Evolutionary conservation across 2,888 invertebrate genomes (phyloP).

Genomic region (Lasioglossum vierecki): DNA sequence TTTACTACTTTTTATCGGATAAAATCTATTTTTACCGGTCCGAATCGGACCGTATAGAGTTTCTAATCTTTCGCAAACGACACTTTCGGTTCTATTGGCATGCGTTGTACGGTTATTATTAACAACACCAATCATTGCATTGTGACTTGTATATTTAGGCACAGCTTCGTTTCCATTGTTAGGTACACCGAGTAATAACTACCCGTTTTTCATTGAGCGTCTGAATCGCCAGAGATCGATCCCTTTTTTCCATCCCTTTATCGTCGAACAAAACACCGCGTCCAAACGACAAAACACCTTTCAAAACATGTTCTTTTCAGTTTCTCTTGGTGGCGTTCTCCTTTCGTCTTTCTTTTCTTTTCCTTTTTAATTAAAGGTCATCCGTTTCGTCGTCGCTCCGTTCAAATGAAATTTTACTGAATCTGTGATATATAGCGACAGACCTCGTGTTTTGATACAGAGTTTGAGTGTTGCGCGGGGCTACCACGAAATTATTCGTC

Average conservation of each 20-base stretch:
- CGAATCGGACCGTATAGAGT: conserved; percentile 19
- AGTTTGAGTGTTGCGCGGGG: conserved; percentile 63
- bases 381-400: conserved; percentile 68
- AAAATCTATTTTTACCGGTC: conserved; percentile 16
- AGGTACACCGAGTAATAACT: neutral
- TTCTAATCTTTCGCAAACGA: conserved; percentile 2
- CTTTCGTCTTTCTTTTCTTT: neutral
- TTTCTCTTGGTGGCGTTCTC: conserved; percentile 1
- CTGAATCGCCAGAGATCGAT: neutral
- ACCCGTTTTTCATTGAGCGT: neutral
- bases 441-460: conserved; percentile 76
- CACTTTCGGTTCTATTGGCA: neutral
- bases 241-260: neutral
- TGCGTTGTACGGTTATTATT: neutral
- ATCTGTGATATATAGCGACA: conserved; percentile 82
- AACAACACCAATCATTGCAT: neutral
- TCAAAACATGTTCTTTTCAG: neutral
- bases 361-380: conserved; percentile 1
- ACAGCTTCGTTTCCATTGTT: conserved; percentile 3
- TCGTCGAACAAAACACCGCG: conserved; percentile 28
- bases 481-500: conserved; percentile 48
- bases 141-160: neutral
- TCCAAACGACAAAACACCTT: conserved; percentile 31
- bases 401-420: conserved; percentile 75
- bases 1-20: conserved; percentile 38